phyloP scores from a whole-genome alignment of 2,797 vertebrate species.

The Micropoecilia bifurca region DNA sequence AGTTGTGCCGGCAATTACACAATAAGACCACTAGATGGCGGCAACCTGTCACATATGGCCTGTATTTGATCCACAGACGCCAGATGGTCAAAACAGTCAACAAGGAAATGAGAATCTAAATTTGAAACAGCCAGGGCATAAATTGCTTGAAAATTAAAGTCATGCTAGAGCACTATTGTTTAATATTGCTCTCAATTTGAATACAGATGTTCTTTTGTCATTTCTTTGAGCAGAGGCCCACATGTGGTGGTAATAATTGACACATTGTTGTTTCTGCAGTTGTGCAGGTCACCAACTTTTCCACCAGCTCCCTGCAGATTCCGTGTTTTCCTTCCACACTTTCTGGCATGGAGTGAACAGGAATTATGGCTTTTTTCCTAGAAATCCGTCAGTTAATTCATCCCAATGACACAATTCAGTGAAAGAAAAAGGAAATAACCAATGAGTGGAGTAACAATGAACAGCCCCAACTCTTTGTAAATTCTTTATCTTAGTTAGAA shows the following conservation, averaged over 20 bases:
- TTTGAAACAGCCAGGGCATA: conserved; percentile 32
- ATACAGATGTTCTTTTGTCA: neutral
- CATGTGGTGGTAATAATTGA: conserved; percentile 34
- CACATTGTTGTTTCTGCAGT: conserved; percentile 18
- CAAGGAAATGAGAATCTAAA: conserved; percentile 30
- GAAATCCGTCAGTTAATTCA: neutral
- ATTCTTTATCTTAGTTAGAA: neutral
- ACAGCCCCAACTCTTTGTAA: neutral
- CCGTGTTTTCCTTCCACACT: conserved; percentile 11
- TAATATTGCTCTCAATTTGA: neutral
- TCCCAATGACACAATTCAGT: neutral
- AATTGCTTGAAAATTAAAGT: neutral
- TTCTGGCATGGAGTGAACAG: conserved; percentile 20
- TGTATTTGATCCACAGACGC: neutral
- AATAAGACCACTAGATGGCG: conserved; percentile 58
- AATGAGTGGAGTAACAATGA: neutral
- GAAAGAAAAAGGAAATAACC: neutral
- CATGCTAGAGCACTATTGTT: neutral
- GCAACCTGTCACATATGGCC: conserved; percentile 44
- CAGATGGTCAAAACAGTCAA: conserved; percentile 17
- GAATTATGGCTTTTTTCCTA: conserved; percentile 10
- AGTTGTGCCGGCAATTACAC: conserved; percentile 9
- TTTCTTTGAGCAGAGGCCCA: conserved; percentile 11
- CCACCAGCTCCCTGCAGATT: conserved; percentile 18
- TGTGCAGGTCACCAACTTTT: conserved; percentile 27